Conservation (phyloP, 37 sponge, comb jelly and placozoan genomes). For the Beroe forskalii region DNA sequence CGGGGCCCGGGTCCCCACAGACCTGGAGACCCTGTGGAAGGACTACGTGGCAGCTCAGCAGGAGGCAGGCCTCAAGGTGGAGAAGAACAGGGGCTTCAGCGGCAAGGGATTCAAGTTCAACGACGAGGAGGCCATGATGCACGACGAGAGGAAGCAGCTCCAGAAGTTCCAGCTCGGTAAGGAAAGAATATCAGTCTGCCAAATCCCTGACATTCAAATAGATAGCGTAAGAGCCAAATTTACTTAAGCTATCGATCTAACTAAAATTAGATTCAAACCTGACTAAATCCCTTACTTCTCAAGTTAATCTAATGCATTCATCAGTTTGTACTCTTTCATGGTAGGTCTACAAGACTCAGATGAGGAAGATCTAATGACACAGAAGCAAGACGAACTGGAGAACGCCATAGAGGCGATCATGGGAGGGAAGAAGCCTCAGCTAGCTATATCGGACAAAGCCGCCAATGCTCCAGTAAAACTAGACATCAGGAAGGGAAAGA, state of each 20-base stretch:
- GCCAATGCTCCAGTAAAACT: conserved; percentile 26
- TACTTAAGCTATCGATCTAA: no score
- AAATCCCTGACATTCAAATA: no score
- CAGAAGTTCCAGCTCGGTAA: conserved; percentile 77
- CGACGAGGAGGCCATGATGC: conserved; percentile 86
- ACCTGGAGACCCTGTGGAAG: conserved; percentile 86
- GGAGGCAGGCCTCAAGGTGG: conserved; percentile 68
- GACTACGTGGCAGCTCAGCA: conserved; percentile 73
- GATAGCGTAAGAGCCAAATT: no score
- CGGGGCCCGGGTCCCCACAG: conserved; percentile 75
- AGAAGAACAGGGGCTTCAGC: conserved; percentile 68
- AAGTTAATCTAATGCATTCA: no score
- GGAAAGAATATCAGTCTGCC: no score
- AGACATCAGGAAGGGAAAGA: conserved; percentile 48
- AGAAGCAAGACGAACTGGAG: conserved; percentile 62
- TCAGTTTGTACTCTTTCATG: no score
- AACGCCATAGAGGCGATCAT: conserved; percentile 57
- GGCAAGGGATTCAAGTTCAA: conserved; percentile 89
- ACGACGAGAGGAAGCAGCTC: conserved; percentile 76
- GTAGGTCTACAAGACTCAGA: conserved; percentile 59
- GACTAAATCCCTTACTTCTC: no score
- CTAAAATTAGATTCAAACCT: no score
- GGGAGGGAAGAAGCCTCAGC: conserved; percentile 37
- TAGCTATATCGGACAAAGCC: conserved; percentile 44
- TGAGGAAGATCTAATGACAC: conserved; percentile 61